Evolutionary conservation across 2,888 invertebrate genomes (phyloP).

Genomic region (Tanytarsus gracilentus): DNA sequence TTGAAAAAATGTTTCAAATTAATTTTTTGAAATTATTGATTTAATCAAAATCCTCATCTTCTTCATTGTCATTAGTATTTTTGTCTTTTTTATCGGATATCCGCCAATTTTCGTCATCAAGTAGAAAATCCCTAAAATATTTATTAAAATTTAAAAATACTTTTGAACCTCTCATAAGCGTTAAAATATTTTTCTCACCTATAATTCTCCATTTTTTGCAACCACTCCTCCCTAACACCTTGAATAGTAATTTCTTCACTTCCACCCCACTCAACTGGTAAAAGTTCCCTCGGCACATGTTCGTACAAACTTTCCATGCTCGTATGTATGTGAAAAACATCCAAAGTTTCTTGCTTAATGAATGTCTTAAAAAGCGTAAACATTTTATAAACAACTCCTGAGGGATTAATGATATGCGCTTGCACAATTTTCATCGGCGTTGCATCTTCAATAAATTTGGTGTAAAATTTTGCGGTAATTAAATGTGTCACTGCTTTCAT

Average conservation of each 20-base stretch:
- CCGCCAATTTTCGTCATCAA: no score
- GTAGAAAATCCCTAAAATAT: no score
- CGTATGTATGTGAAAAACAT: neutral
- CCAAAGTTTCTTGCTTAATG: neutral
- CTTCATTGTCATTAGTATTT: no score
- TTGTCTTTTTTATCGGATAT: no score
- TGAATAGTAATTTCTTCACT: neutral
- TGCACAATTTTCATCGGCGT: neutral
- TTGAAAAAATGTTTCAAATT: no score
- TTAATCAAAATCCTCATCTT: no score
- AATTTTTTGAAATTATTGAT: no score
- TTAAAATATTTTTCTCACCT: neutral
- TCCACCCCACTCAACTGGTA: neutral
- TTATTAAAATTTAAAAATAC: no score
- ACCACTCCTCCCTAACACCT: neutral
- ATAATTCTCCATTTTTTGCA: neutral
- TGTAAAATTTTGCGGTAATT: constrained; percentile 4
- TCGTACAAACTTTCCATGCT: neutral
- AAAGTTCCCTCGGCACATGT: neutral
- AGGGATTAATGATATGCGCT: neutral
- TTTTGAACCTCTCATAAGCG: no score
- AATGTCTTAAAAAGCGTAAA: neutral
- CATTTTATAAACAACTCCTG: neutral
- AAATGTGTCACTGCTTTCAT: neutral
- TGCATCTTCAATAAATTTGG: constrained; percentile 2